phyloP scores from a whole-genome alignment of 2,113 vertebrate species.

The Alosa alosa region DNA sequence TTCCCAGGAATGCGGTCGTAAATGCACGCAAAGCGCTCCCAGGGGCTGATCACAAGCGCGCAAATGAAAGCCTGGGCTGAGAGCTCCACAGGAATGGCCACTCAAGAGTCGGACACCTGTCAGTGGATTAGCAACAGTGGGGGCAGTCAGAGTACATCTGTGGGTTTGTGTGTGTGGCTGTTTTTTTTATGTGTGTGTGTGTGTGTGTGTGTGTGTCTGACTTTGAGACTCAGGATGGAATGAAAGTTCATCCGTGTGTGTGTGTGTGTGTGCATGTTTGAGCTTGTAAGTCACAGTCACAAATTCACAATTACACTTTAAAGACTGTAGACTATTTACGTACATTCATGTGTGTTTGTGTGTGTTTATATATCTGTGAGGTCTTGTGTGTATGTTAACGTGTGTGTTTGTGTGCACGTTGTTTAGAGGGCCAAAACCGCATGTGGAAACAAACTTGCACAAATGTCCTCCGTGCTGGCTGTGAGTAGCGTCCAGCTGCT shows the following conservation, averaged over 20 bases:
- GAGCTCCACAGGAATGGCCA: conserved; percentile 25
- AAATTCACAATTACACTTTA: too few species aligned
- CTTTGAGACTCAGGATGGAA: background rate
- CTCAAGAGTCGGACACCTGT: conserved; percentile 34
- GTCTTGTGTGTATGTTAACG: background rate
- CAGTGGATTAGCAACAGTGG: conserved; percentile 33
- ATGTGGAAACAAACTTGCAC: background rate
- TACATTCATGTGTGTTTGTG: conserved; percentile 12
- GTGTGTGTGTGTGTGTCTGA: background rate
- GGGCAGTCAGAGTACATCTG: background rate
- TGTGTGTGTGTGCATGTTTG: conserved; percentile 1
- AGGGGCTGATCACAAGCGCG: conserved; percentile 25
- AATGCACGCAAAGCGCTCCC: conserved; percentile 5
- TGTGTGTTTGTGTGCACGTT: background rate
- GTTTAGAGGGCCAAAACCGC: too few species aligned
- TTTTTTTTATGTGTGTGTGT: background rate
- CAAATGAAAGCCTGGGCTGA: conserved; percentile 31
- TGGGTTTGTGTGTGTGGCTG: background rate
- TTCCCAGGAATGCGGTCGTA: conserved; percentile 30
- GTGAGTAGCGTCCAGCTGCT: too few species aligned
- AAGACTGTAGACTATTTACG: too few species aligned
- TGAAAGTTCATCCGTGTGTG: background rate
- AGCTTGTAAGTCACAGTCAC: background rate
- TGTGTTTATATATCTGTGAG: conserved; percentile 28
- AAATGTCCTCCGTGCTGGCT: too few species aligned